Percentiles rank a stretch among this genome's conserved stretches.
phyloP scores from a whole-genome alignment of 2,888 invertebrate genomes.

The Meiosimyza decipiens region DNA sequence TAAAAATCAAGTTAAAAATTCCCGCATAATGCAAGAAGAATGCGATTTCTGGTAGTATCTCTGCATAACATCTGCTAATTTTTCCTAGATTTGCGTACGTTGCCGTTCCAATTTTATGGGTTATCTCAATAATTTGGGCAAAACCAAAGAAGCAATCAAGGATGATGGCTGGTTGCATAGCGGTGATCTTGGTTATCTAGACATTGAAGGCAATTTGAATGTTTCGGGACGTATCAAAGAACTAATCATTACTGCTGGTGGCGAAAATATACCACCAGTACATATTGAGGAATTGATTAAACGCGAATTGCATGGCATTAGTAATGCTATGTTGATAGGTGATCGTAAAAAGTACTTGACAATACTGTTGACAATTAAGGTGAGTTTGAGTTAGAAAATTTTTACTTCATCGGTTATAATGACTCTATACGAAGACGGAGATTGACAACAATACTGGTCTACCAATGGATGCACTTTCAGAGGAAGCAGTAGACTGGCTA shows the following conservation, averaged over 20 bases:
- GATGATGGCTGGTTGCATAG: constrained; percentile 85
- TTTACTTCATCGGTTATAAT: not conserved
- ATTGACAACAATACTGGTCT: constrained; percentile 76
- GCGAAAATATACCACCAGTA: constrained; percentile 90
- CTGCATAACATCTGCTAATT: not conserved
- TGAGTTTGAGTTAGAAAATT: constrained; percentile 52
- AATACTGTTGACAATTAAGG: constrained; percentile 85
- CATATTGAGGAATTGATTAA: constrained; percentile 84
- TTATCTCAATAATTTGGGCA: constrained; percentile 77
- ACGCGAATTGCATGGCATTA: constrained; percentile 78
- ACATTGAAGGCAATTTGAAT: constrained; percentile 76
- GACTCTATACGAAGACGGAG: constrained; percentile 69
- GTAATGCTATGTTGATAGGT: constrained; percentile 87
- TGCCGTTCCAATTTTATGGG: constrained; percentile 92
- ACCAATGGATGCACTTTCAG: constrained; percentile 76
- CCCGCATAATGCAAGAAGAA: too few relatives aligned
- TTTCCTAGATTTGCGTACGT: constrained; percentile 73
- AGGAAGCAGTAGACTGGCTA: constrained; percentile 78
- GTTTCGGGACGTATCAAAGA: constrained; percentile 84
- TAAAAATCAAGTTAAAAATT: not conserved
- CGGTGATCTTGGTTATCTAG: constrained; percentile 87
- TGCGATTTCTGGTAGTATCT: too few relatives aligned
- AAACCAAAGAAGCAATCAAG: constrained; percentile 79
- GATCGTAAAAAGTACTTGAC: constrained; percentile 88
- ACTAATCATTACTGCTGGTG: constrained; percentile 92